Percentiles rank a stretch among this genome's conserved stretches.
Evolutionary conservation across 2,888 invertebrate species (phyloP).

Genomic region (Teinopalpus imperialis): DNA sequence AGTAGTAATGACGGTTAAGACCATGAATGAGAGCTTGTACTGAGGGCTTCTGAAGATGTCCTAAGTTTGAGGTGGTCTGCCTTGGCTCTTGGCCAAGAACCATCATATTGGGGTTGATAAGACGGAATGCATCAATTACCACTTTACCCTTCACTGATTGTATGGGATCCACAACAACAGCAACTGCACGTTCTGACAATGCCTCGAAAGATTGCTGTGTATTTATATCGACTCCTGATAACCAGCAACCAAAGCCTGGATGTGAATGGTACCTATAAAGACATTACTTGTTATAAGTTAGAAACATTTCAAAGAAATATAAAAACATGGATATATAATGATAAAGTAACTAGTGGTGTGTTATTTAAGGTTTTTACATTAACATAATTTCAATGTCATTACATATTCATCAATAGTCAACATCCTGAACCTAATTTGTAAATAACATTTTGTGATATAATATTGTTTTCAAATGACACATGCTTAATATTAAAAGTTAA

Average conservation of each 20-base stretch:
- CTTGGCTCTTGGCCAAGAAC: slow-evolving; percentile 99
- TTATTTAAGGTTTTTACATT: too few species aligned
- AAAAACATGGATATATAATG: too few species aligned
- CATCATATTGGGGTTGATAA: slow-evolving; percentile 99
- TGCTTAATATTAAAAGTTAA: too few species aligned
- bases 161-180: slow-evolving; percentile 99
- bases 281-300: too few species aligned
- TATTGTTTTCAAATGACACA: too few species aligned
- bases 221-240: slow-evolving; percentile 99
- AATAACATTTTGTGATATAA: too few species aligned
- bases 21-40: slow-evolving; percentile 99
- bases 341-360: too few species aligned
- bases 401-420: too few species aligned
- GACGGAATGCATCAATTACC: slow-evolving; percentile 99
- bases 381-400: too few species aligned
- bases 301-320: too few species aligned
- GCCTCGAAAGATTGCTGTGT: slow-evolving; percentile 99
- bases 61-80: slow-evolving; percentile 99
- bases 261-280: slow-evolving; percentile 97
- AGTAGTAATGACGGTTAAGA: slow-evolving; percentile 98
- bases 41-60: slow-evolving; percentile 98
- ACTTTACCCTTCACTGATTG: slow-evolving; percentile 99
- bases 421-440: too few species aligned
- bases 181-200: slow-evolving; percentile 98
- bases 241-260: slow-evolving; percentile 99